Base-by-base conservation (phyloP, 2,113 vertebrate species). In the Prolemur simus region DNA sequence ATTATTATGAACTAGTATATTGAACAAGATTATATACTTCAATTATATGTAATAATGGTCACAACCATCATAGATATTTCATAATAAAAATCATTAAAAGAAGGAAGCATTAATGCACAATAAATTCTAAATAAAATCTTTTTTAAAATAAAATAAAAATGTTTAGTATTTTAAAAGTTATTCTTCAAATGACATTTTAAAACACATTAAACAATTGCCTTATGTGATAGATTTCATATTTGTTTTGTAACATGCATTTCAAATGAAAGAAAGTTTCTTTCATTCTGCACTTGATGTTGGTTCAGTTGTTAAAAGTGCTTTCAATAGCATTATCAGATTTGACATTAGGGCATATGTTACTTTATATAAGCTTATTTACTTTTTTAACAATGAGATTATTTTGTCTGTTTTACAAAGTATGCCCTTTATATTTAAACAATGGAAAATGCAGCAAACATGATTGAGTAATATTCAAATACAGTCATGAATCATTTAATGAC, bases 1-100 rank as follows among this genome's bases (percentile, higher is more conserved):
- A 80, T 64, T 17, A 83, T 66, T 45, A 66, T 80, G 29, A 89
- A 37, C 23, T 12, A 84, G 34, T 34, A 88, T 89, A 18, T 34
- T 76, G 13, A 60, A 84, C 7, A 45, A 76, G 29, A 83, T 29
- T 73, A 17, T 25, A 25, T 77, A 58, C 68, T 90, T 85, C n/a
- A 84, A 8, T 45, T 89, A 37, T 7, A 54, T 56, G 18, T 37
- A 49, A 80, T 3, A 49, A 71, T 13, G 74, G 71, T 81, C 34
- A 29, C 37, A 80, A 27, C 18, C 2, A 54, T 54, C 45, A 91
- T 6, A 95, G n/a, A n/a, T 13, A 92, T 74, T 87, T 92, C 45
- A 74, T 47, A 74, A 91, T 52, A 91, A 86, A 93, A 71, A 69
- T 71, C 58, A 71, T 39, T 92, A 64, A 92, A 95, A 74, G 54